Base-by-base conservation (phyloP, 2,113 vertebrate species). In the Syrmaticus mikado region DNA sequence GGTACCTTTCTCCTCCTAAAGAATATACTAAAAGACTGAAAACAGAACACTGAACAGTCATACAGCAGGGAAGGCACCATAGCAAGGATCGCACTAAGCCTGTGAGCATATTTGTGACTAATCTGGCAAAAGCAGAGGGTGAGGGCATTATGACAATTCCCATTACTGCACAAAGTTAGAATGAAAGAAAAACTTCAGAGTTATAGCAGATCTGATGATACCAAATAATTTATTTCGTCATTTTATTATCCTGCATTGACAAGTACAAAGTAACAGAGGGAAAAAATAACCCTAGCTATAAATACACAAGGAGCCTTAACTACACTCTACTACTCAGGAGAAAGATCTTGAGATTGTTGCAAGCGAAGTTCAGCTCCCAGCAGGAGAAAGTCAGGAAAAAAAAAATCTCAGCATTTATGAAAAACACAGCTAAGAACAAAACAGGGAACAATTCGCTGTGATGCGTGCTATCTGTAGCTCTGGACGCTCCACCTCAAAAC, bases 161-260 rank as follows among this genome's bases (percentile, higher is more conserved):
- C 55, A 41, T 64, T 86, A 74, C 17, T 83, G 41, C 60, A 91
- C 79, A 93, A 32, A 94, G 64, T 11, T 88, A 73, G 65, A 94
- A 95, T 87, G 85, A 93, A 94, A 93, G 79, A 50, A 87, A 27
- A 93, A 88, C 72, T 94, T 96, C 93, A 94, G 85, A 88, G 50
- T 66, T 94, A 40, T 2, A 66, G 11, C 11, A 50, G 45, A 95
- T 94, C 79, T 88, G 92, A 90, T 90, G 90, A 90, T 32, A 88
- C 10, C 3, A 2, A 85, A 81, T 80, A 61, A 90, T 27, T 67
- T 68, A 67, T 85, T 92, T 80, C 81, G 68, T 81, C 61, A 46
- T 83, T 85, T 83, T 83, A 78, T 81, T 88, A 82, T 77, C 68
- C 55, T 66, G 28, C 66, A 65, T 88, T 4, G 0, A 91, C 64